A percentile compares a stretch with the other conserved stretches of the same genome.
phyloP scores from a whole-genome alignment of 2,888 invertebrate genomes.

The Ichneumoninae sp. region DNA sequence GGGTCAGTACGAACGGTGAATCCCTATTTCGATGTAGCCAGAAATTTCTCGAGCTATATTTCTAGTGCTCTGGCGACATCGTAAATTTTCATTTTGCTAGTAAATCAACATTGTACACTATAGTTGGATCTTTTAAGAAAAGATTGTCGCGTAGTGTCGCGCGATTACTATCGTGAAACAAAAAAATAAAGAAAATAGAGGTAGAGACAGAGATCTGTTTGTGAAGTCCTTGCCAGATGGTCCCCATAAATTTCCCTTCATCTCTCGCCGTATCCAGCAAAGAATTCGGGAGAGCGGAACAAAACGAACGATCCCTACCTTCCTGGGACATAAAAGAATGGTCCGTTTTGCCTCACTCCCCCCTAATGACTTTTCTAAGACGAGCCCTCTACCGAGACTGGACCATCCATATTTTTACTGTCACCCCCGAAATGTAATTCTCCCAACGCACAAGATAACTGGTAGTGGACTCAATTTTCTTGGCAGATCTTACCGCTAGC shows the following conservation, averaged over 20 bases:
- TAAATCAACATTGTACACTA: no score
- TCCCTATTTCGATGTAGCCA: no score
- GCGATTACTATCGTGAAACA: slow-evolving; percentile 41
- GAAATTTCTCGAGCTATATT: no score
- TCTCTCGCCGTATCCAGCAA: not conserved
- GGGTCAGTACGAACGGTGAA: no score
- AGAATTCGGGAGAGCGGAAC: no score
- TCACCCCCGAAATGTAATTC: slow-evolving; percentile 30
- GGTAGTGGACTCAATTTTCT: slow-evolving; percentile 67
- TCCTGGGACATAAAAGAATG: not conserved
- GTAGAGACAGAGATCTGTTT: slow-evolving; percentile 6
- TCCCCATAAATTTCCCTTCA: slow-evolving; percentile 39
- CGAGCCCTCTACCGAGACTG: not conserved
- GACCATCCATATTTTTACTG: slow-evolving; percentile 1
- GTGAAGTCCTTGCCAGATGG: slow-evolving; percentile 26
- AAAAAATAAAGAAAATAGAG: slow-evolving; percentile 11
- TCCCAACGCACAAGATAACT: slow-evolving; percentile 39
- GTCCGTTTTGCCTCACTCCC: not conserved
- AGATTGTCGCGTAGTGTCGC: not conserved
- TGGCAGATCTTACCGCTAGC: slow-evolving; percentile 53
- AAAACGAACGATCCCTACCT: no score
- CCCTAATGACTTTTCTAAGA: slow-evolving; percentile 35
- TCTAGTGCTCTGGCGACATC: no score
- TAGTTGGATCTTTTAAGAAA: no score
- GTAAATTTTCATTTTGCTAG: no score